These are phyloP conservation scores for Selene dorsalis DNA, from an alignment of 2,797 vertebrate species.

Conservation along the genomic window DNA sequence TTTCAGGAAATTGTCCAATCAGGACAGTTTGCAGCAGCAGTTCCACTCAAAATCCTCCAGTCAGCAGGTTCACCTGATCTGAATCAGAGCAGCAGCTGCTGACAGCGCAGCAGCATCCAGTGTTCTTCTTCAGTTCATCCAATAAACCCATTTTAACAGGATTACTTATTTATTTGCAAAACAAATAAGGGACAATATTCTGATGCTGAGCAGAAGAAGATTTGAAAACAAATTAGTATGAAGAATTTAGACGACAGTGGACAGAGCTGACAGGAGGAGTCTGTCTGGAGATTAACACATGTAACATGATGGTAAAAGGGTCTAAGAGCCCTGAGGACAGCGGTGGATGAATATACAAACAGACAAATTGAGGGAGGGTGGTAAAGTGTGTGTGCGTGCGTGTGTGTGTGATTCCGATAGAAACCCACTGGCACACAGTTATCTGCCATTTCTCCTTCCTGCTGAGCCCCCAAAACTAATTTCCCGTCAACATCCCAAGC, in stretches of 20 bases:
- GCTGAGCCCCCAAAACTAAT: slow-evolving; percentile 77
- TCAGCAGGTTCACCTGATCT: slow-evolving; percentile 46
- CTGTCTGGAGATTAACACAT: slow-evolving; percentile 39
- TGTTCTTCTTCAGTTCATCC: slow-evolving; percentile 23
- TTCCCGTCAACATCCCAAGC: slow-evolving; percentile 75
- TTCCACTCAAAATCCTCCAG: slow-evolving; percentile 26
- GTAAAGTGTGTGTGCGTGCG: slow-evolving; percentile 3
- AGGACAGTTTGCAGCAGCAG: slow-evolving; percentile 12
- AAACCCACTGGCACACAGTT: slow-evolving; percentile 37
- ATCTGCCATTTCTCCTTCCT: slow-evolving; percentile 65
- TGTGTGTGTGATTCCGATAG: slow-evolving; percentile 3
- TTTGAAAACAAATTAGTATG: slow-evolving; percentile 34
- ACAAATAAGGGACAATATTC: slow-evolving; percentile 37
- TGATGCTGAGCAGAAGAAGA: slow-evolving; percentile 32
- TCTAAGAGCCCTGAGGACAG: slow-evolving; percentile 45
- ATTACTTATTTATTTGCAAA: slow-evolving; percentile 43
- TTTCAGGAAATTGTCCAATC: slow-evolving; percentile 4
- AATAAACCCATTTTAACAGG: slow-evolving; percentile 22
- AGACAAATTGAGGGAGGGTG: slow-evolving; percentile 39
- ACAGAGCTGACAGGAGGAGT: slow-evolving; percentile 40
- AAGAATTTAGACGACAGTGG: slow-evolving; percentile 29
- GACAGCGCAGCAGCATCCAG: slow-evolving; percentile 9
- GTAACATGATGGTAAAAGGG: slow-evolving; percentile 43
- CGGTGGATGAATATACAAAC: slow-evolving; percentile 55
- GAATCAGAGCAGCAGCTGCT: slow-evolving; percentile 33